Base-by-base conservation (phyloP, 2,113 vertebrate genomes). In the Oenanthe oenanthe region DNA sequence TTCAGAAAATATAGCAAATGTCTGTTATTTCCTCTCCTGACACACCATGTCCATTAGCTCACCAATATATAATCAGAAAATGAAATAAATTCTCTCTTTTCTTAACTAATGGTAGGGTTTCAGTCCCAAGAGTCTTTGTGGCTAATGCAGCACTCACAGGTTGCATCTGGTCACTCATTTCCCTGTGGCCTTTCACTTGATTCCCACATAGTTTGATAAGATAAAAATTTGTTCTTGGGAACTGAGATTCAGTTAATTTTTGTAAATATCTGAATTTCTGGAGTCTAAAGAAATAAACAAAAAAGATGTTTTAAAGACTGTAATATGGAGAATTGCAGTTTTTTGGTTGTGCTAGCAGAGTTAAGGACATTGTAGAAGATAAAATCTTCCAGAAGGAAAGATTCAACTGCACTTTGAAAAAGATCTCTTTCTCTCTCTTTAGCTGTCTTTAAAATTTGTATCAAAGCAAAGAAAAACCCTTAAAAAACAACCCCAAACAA, bases 401-500 rank as follows among this genome's bases (percentile, higher is more conserved):
- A 43, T 74, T 82, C 40, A 72, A 9, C 29, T 76, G 63, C 65
- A 48, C 53, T 93, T 86, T 83, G n/a, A 87, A 93, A 74, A 47
- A 65, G 57, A 75, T 76, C 65, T 93, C 48, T 82, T 60, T 85
- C 42, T 72, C 61, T 89, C 53, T 90, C 68, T 85, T 73, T 62
- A 36, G 15, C 54, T 88, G 51, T 89, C 75, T 96, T 96, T 97
- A 89, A 94, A 93, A 74, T 84, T 56, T 78, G n/a, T 93, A 72
- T 34, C 91, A 75, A 53, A 66, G 36, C 4, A 79, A 78, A n/a
- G 56, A 56, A 31, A 50, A 6, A 5, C 4, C 18, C 9, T 1
- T 29, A 26, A 42, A 15, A 61, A 22, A 12, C 9, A 9, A 22
- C 14, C 6, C 17, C 22, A 63, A 47, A 47, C 11, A 65, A 65